Evolutionary conservation across 1,140 invertebrate genomes (phyloP), one percentile per base, ranked within the genome.

Genomic region (Psix sp.): DNA sequence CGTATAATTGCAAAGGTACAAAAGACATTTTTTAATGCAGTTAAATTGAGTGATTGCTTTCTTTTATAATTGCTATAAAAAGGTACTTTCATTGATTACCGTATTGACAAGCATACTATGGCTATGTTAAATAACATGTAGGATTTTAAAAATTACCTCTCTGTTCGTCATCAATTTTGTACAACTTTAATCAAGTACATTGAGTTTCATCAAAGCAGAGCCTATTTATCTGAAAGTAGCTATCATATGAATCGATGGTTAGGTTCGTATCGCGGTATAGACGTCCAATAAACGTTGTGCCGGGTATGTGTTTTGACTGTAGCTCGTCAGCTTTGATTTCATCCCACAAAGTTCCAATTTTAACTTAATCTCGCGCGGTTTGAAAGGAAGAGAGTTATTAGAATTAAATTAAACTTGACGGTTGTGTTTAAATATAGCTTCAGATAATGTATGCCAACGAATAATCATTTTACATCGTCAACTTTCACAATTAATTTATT

Each of bases 351-450:
- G 45, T 57, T 57, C 43, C 43, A 21, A 67, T 57, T 67, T 67
- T 57, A 57, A 67, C 45, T 51, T 67, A 33, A 67, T 67, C 54
- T 57, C 16, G 17, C 18, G 17, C 14, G 18, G 29, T 26, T n/a
- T 16, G 14, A 5, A 14, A 5, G 31, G 4, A n/a, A 15, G 14
- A 16, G 26, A 56, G 33, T 33, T 56, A 56, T 56, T 66, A 49
- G 57, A 57, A 57, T 57, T 57, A 42, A 56, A 67, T 67, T 67
- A 65, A 56, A 65, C 40, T 11, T 40, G 42, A 48, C 39, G 21
- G 20, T 10, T 35, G 49, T 48, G 52, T 52, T 56, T 15, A 20
- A 65, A 56, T 56, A 51, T 24, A 20, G 26, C 13, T 2, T 14
- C 0, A n/a, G 13, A 7, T 11, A 29, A 20, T 36, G 18, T 52